Percentiles rank a stretch among this genome's conserved stretches.
Evolutionary conservation across 2,888 invertebrate species (phyloP).

Genomic region (Stratiomys singularior): DNA sequence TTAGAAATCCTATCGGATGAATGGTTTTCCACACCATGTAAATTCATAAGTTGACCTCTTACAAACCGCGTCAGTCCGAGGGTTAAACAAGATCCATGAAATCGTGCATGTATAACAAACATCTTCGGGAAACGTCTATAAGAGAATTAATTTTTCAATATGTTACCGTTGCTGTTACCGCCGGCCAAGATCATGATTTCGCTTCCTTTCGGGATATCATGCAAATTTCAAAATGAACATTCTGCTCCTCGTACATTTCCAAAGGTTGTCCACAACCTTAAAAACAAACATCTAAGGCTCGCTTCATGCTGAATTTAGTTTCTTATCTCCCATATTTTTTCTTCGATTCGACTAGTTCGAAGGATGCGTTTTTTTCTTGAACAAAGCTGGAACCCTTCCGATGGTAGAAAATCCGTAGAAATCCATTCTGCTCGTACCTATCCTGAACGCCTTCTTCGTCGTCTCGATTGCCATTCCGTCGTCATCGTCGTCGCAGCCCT

Average conservation of each 20-base stretch:
- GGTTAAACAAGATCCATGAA: constrained; percentile 8
- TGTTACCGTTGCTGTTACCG: constrained; percentile 50
- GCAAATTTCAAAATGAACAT: constrained; percentile 45
- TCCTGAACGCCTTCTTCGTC: constrained; percentile 1
- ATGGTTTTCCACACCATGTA: too few species aligned
- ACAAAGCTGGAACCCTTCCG: not conserved
- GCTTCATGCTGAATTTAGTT: constrained; percentile 2
- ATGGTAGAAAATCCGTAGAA: constrained; percentile 25
- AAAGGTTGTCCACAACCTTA: not conserved
- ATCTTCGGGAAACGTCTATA: constrained; percentile 4
- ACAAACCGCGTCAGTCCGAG: too few species aligned
- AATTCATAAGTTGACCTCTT: too few species aligned
- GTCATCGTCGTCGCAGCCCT: constrained; percentile 1
- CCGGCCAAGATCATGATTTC: constrained; percentile 46
- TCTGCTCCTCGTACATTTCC: constrained; percentile 5
- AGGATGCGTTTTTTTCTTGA: constrained; percentile 35
- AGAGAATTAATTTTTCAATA: constrained; percentile 53
- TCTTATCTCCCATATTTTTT: constrained; percentile 34
- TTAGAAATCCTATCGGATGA: too few species aligned
- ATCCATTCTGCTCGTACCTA: constrained; percentile 7
- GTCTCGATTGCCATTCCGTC: constrained; percentile 46
- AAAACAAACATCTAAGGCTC: not conserved
- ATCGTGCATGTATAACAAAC: constrained; percentile 4
- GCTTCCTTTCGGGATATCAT: constrained; percentile 42
- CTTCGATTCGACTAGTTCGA: constrained; percentile 1